These are phyloP conservation scores for Caenorhabditis sp. DNA, from an alignment of 2,888 invertebrate species.

Conservation along the genomic window DNA sequence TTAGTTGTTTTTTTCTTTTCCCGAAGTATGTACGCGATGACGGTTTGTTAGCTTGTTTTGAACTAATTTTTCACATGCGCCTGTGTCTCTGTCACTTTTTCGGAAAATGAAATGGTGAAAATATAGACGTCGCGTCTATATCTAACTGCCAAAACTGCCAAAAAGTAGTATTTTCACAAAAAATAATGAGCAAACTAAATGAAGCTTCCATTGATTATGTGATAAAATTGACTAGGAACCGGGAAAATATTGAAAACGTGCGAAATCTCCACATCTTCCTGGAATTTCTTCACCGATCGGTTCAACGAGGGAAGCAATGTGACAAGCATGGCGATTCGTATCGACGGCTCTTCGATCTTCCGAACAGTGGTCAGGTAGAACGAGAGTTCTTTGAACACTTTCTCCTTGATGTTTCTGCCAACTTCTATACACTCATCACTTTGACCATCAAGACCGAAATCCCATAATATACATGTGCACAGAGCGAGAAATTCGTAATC, in stretches of 20 bases:
- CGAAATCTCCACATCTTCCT: conserved; percentile 26
- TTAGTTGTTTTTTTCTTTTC: too few relatives aligned
- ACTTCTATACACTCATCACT: conserved; percentile 20
- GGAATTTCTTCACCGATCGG: conserved; percentile 20
- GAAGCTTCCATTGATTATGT: conserved; percentile 35
- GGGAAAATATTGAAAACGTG: conserved; percentile 29
- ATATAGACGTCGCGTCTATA: too few relatives aligned
- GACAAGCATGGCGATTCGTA: conserved; percentile 18
- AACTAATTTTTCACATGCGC: too few relatives aligned
- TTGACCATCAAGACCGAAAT: conserved; percentile 30
- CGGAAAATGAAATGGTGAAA: too few relatives aligned
- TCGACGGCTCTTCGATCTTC: conserved; percentile 18
- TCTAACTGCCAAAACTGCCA: too few relatives aligned
- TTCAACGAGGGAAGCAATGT: conserved; percentile 21
- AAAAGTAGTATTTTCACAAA: too few relatives aligned
- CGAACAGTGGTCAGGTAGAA: conserved; percentile 14
- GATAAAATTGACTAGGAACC: conserved; percentile 17
- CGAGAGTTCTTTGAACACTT: conserved; percentile 20
- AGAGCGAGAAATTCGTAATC: conserved; percentile 27
- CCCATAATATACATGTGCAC: conserved; percentile 27
- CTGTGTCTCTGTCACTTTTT: too few relatives aligned
- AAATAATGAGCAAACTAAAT: conserved; percentile 18
- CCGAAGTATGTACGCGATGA: too few relatives aligned
- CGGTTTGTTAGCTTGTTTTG: too few relatives aligned
- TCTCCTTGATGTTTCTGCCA: conserved; percentile 17